Base-by-base conservation (phyloP, 2,888 invertebrate genomes). In the Euzetes globulus region DNA sequence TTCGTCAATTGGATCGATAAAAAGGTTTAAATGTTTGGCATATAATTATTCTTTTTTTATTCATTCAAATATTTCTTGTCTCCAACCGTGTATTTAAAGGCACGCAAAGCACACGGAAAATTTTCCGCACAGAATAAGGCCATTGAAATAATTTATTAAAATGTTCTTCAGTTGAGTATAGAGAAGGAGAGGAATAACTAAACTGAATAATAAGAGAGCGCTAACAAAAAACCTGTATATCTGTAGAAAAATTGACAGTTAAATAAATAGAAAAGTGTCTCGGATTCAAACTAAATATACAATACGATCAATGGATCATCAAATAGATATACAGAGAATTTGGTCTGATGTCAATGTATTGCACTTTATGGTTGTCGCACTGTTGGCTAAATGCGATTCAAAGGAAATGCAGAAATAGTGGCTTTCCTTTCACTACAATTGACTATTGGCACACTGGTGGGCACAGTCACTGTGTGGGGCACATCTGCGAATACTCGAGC, bases 251-350 rank as follows among this genome's bases (percentile, higher is more conserved):
- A 58, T 58, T 58, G 58, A 58, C 58, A 58, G 58, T 50, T 50
- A 50, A 50, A 58, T 58, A 58, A 58, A 58, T 58, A 58, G 58
- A 58, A 58, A 58, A 58, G 58, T 58, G 58, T 58, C 27, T 58
- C 19, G 19, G 58, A 58, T 25, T 58, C 27, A 50, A 58, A 58
- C 58, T 19, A 19, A 58, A 58, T 58, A 58, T 58, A 58, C 29
- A 25, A 22, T 58, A 58, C 19, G 6, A 41, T 11, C 9, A 50
- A 50, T 50, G 19, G n/a, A 50, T 19, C 19, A 50, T 50, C 17
- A 17, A 50, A 50, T 19, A 19, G 50, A 50, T 17, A 19, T 19
- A 50, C 15, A 47, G 9, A 50, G 17, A 50, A 4, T 17, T 5
- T 50, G n/a, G 5, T 50, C 5, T n/a, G 50, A 19, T n/a, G 50